phyloP scores from a whole-genome alignment of 1,140 invertebrate genomes.

The Zaprionus lachaisei region DNA sequence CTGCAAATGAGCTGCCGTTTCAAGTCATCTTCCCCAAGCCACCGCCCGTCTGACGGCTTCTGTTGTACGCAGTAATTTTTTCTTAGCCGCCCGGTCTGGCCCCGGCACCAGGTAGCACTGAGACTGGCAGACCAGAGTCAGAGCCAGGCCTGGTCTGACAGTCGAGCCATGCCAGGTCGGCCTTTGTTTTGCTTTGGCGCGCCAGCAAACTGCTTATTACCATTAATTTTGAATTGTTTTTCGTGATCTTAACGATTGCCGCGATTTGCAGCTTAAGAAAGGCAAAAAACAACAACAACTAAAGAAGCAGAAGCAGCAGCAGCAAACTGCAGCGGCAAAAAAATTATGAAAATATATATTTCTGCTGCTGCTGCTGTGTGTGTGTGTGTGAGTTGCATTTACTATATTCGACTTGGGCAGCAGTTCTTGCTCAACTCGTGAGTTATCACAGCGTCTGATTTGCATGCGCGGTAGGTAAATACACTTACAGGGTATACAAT shows the following conservation, averaged over 20 bases:
- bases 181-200: slow-evolving; percentile 73
- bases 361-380: slow-evolving; percentile 17
- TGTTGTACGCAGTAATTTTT: slow-evolving; percentile 84
- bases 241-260: slow-evolving; percentile 84
- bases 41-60: slow-evolving; percentile 77
- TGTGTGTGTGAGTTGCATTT: slow-evolving; percentile 18
- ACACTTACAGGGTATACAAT: background rate
- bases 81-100: slow-evolving; percentile 32
- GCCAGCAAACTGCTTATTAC: slow-evolving; percentile 84
- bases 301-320: slow-evolving; percentile 32
- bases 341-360: slow-evolving; percentile 74
- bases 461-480: slow-evolving; percentile 18
- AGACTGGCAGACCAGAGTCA: background rate
- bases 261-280: slow-evolving; percentile 82
- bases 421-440: slow-evolving; percentile 20
- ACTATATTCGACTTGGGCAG: slow-evolving; percentile 22
- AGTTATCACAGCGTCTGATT: slow-evolving; percentile 20
- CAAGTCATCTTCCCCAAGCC: slow-evolving; percentile 29
- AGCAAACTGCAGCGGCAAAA: slow-evolving; percentile 14
- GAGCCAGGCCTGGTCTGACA: background rate
- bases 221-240: slow-evolving; percentile 85
- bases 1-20: slow-evolving; percentile 52
- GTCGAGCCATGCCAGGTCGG: slow-evolving; percentile 32
- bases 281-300: slow-evolving; percentile 32
- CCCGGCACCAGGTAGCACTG: slow-evolving; percentile 12